Percentiles rank a stretch among this genome's conserved stretches.
phyloP scores from a whole-genome alignment of 2,797 vertebrate species.

The Brotula barbata region DNA sequence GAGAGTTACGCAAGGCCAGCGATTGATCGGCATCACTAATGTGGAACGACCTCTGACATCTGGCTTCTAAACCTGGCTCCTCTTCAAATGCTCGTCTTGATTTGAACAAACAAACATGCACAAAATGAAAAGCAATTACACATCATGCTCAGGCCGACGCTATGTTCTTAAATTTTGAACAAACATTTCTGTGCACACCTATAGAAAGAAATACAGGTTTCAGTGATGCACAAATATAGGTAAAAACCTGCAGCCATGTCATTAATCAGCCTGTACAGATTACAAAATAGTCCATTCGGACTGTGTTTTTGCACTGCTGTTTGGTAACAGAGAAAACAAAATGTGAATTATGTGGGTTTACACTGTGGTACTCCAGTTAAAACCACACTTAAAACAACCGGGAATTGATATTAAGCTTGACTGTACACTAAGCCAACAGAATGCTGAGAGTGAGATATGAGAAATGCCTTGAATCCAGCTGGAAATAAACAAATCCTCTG shows the following conservation, averaged over 20 bases:
- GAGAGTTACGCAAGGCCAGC: slow-evolving; percentile 75
- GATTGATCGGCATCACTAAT: slow-evolving; percentile 77
- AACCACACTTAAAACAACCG: too few relatives aligned
- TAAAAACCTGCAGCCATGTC: too few relatives aligned
- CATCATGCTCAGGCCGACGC: too few relatives aligned
- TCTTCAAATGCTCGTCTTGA: slow-evolving; percentile 63
- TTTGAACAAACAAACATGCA: slow-evolving; percentile 62
- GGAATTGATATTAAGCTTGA: slow-evolving; percentile 2
- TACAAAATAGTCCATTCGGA: slow-evolving; percentile 7
- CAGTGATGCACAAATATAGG: background rate
- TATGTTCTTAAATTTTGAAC: too few relatives aligned
- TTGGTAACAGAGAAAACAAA: slow-evolving; percentile 33
- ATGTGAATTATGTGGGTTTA: slow-evolving; percentile 17
- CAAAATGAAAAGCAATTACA: slow-evolving; percentile 57
- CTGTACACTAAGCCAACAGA: slow-evolving; percentile 16
- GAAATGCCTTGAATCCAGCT: slow-evolving; percentile 53
- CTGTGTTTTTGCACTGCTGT: slow-evolving; percentile 24
- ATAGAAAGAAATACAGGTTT: background rate
- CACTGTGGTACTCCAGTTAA: slow-evolving; percentile 6
- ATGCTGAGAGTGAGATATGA: slow-evolving; percentile 23
- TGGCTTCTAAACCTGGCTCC: slow-evolving; percentile 71
- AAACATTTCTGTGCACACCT: slow-evolving; percentile 22
- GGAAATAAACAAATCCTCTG: slow-evolving; percentile 45
- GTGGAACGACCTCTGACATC: slow-evolving; percentile 77
- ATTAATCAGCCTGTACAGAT: too few relatives aligned